A percentile compares a stretch with the other conserved stretches of the same genome.
Evolutionary conservation across 2,888 invertebrate species (phyloP).

Genomic region (Bimastos eiseni): DNA sequence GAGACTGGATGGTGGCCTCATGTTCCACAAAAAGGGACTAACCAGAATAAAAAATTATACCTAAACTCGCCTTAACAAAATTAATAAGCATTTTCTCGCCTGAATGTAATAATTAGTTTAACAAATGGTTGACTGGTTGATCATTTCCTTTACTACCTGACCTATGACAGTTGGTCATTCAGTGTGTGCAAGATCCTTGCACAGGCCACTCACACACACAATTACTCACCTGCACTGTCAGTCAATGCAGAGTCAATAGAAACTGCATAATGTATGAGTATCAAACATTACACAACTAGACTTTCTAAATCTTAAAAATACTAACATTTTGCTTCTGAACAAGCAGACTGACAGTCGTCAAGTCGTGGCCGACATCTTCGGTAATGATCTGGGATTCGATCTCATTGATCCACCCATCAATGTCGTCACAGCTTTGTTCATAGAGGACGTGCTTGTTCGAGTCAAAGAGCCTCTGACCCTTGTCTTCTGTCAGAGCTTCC

Average conservation of each 20-base stretch:
- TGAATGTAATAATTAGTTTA: neutral
- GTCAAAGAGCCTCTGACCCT: slow-evolving; percentile 93
- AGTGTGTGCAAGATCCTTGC: neutral
- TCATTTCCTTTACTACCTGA: neutral
- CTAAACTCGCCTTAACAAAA: neutral
- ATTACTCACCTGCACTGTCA: neutral
- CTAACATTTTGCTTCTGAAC: slow-evolving; percentile 93
- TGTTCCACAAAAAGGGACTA: too few relatives aligned
- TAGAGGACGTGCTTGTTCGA: slow-evolving; percentile 80
- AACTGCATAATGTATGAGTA: neutral
- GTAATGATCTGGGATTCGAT: slow-evolving; percentile 81
- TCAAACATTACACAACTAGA: neutral
- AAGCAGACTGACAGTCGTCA: slow-evolving; percentile 95
- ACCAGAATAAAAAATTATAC: too few relatives aligned
- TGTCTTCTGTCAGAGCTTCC: slow-evolving; percentile 78
- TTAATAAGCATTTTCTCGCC: neutral
- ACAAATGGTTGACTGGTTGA: neutral
- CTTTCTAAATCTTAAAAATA: slow-evolving; percentile 28
- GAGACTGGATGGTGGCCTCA: too few relatives aligned
- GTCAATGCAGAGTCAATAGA: neutral
- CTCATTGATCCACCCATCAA: slow-evolving; percentile 97
- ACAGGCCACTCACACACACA: neutral
- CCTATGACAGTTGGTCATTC: neutral
- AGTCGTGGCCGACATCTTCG: slow-evolving; percentile 71
- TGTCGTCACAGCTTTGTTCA: slow-evolving; percentile 96